Conservation (phyloP, 2,888 invertebrate species). For the Chelonus formosanus region DNA sequence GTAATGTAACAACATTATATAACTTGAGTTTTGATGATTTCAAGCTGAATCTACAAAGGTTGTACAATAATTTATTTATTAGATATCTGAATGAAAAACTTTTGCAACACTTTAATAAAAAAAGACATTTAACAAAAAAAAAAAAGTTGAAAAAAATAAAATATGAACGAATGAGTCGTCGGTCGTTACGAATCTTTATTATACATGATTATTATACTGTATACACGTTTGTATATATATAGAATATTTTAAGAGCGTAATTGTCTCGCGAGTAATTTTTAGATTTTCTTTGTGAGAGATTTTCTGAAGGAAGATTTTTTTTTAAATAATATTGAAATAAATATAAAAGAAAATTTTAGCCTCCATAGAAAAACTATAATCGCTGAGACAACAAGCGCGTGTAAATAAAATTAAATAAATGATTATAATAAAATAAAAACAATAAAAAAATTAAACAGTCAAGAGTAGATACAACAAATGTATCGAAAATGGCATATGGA, state of each 20-base stretch:
- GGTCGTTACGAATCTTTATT: constrained; percentile 42
- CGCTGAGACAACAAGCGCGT: constrained; percentile 23
- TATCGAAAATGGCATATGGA: constrained; percentile 27
- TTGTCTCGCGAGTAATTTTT: constrained; percentile 30
- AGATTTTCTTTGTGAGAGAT: constrained; percentile 34
- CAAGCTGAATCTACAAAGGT: too few relatives aligned
- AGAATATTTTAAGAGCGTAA: constrained; percentile 50
- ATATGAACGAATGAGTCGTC: constrained; percentile 37
- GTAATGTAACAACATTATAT: too few relatives aligned
- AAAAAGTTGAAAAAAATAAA: constrained; percentile 13
- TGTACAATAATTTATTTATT: neutral
- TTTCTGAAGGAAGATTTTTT: too few relatives aligned
- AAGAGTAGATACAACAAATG: constrained; percentile 20
- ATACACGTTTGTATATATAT: constrained; percentile 53
- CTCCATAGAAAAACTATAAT: constrained; percentile 16
- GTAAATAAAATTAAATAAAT: constrained; percentile 39
- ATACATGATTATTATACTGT: constrained; percentile 40
- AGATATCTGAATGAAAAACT: neutral
- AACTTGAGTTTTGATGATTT: too few relatives aligned
- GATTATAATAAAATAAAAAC: constrained; percentile 17
- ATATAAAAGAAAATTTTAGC: constrained; percentile 15
- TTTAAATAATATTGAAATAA: constrained; percentile 25
- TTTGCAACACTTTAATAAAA: too few relatives aligned
- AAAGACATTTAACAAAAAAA: neutral
- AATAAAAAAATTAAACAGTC: constrained; percentile 23